Conservation (phyloP, 2,113 vertebrate species). For the Dermatemys mawii region DNA sequence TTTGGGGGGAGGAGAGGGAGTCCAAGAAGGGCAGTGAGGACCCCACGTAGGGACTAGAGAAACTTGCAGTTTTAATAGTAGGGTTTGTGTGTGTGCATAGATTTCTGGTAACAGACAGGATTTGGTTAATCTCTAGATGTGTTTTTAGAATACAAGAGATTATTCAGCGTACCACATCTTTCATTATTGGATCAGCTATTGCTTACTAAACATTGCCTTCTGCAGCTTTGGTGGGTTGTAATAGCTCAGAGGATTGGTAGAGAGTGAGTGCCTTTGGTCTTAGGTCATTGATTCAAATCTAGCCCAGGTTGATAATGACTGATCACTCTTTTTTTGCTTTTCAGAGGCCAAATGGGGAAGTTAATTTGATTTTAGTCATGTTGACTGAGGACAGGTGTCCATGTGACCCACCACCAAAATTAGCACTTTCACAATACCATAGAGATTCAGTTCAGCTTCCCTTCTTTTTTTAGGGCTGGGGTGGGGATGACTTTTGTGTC, state of each 20-base stretch:
- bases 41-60: neutral
- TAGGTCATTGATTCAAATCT: neutral
- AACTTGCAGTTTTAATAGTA: neutral
- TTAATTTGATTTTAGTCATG: neutral
- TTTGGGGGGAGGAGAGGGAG: too few relatives aligned
- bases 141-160: neutral
- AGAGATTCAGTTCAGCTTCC: too few relatives aligned
- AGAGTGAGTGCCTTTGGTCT: neutral
- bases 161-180: neutral
- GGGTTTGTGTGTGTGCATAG: neutral
- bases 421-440: neutral
- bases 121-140: neutral
- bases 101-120: neutral
- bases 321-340: neutral
- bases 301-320: neutral
- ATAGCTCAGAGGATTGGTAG: neutral
- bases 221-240: neutral
- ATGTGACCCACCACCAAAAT: neutral
- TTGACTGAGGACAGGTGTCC: neutral
- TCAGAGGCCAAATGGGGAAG: neutral
- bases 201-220: neutral
- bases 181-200: neutral
- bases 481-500: neutral
- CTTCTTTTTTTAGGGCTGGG: neutral
- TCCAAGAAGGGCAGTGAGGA: neutral